phyloP scores from a whole-genome alignment of 2,797 vertebrate genomes.

The Pseudomugil gertrudae region DNA sequence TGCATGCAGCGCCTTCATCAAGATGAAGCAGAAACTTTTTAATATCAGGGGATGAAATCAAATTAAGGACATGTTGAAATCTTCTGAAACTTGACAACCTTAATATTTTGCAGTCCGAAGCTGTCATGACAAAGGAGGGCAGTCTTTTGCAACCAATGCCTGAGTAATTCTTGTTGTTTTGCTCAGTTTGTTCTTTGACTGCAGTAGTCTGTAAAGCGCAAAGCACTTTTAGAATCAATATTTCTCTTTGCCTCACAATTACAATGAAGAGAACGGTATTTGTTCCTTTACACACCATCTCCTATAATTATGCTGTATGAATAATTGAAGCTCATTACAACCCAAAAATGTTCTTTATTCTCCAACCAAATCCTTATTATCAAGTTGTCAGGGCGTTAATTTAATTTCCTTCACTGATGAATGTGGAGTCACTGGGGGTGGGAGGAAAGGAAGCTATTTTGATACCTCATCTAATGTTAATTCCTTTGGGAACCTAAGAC shows the following conservation, averaged over 20 bases:
- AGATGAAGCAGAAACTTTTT: constrained; percentile 54
- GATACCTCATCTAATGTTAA: constrained; percentile 64
- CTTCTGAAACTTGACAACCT: constrained; percentile 73
- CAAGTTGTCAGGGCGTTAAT: constrained; percentile 71
- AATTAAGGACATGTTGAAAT: constrained; percentile 60
- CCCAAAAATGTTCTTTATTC: constrained; percentile 64
- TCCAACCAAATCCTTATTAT: constrained; percentile 71
- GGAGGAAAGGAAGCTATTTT: constrained; percentile 65
- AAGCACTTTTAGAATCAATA: constrained; percentile 17
- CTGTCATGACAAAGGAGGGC: constrained; percentile 46
- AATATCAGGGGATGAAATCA: constrained; percentile 60
- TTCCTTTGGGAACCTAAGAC: constrained; percentile 56
- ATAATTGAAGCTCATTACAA: constrained; percentile 66
- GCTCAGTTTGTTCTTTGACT: constrained; percentile 17
- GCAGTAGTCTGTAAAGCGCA: constrained; percentile 13
- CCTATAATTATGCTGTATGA: constrained; percentile 58
- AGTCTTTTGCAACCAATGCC: constrained; percentile 53
- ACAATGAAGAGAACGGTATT: constrained; percentile 19
- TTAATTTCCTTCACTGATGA: constrained; percentile 76
- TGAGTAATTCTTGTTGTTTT: constrained; percentile 52
- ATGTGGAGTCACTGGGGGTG: constrained; percentile 66
- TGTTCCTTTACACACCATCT: constrained; percentile 34
- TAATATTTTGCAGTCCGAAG: constrained; percentile 60
- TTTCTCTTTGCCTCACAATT: constrained; percentile 22
- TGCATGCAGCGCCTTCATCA: constrained; percentile 72